Conservation (phyloP, 2,113 vertebrate genomes). For the Progne subis region DNA sequence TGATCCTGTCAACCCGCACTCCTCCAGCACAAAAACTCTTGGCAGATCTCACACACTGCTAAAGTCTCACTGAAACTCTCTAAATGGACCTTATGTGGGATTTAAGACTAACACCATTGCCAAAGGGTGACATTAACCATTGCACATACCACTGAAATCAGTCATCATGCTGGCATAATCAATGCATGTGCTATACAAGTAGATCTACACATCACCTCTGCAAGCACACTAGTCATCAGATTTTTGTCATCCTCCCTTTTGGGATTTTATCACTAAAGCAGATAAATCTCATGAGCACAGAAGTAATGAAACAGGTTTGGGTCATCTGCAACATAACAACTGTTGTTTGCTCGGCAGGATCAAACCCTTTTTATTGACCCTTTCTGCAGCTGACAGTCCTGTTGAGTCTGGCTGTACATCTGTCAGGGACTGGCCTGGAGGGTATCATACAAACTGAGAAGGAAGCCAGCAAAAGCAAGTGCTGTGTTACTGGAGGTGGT, state of each 20-base stretch:
- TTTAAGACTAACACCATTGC: neutral
- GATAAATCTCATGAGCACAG: neutral
- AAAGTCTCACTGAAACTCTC: conserved; percentile 21
- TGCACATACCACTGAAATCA: neutral
- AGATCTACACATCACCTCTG: neutral
- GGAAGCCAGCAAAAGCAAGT: neutral
- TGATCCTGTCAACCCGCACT: conserved; percentile 19
- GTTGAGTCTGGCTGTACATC: neutral
- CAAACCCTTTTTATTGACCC: neutral
- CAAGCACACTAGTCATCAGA: neutral
- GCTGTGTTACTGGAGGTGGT: neutral
- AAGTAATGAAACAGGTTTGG: neutral
- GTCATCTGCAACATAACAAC: neutral
- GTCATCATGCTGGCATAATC: neutral
- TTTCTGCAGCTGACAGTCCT: neutral
- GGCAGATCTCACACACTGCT: conserved; percentile 1
- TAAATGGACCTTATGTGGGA: neutral
- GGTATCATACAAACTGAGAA: neutral
- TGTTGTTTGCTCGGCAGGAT: neutral
- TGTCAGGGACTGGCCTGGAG: neutral
- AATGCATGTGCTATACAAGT: neutral
- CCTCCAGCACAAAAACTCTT: conserved; percentile 41
- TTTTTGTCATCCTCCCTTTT: neutral
- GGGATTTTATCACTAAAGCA: neutral
- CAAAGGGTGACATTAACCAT: conserved; percentile 34